Evolutionary conservation across 2,113 vertebrate species (phyloP), one percentile per base, ranked within the genome.

Genomic region (Hystrix brachyura): DNA sequence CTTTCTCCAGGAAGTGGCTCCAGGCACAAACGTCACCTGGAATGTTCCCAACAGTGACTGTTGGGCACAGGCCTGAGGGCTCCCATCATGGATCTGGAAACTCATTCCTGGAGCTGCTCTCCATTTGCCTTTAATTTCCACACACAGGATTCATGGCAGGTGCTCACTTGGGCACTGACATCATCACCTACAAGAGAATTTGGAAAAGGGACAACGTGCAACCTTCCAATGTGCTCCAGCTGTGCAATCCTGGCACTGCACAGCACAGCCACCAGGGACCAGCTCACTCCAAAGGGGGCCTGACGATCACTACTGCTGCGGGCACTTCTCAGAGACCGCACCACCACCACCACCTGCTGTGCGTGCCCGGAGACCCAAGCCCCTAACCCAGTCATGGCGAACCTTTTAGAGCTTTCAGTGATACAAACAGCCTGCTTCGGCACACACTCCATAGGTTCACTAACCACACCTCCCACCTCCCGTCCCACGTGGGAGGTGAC

Each of bases 61-160:
- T 12, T 5, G 0, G 13, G 32, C 79, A 38, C 4, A 1, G 53
- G 43, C 43, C 0, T 0, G 5, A 10, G 12, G 55, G 27, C 60
- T 38, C 14, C 14, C 21, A 11, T n/a, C 38, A 43, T 62, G 6
- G 17, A 5, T 48, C 29, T 59, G 17, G 4, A 71, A 23, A 4
- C 18, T 23, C 27, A 23, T 15, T 43, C 55, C 15, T 18, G 14
- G 13, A 7, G 27, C 18, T 59, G 46, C 10, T 8, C 12, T 19
- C 23, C 23, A 27, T 19, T 23, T 13, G 51, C n/a, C 21, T 29
- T 9, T 3, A 7, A n/a, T 59, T 69, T 14, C 59, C 23, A 32
- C 23, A 15, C 7, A 13, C 0, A 0, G 38, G 57, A 48, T 43
- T 81, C 71, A 59, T 4, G 6, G 25, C 1, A 4, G 46, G 23